A percentile compares a stretch with the other conserved stretches of the same genome.
Conservation (phyloP, 2,888 invertebrate species). For the Ormyrus pomaceus region DNA sequence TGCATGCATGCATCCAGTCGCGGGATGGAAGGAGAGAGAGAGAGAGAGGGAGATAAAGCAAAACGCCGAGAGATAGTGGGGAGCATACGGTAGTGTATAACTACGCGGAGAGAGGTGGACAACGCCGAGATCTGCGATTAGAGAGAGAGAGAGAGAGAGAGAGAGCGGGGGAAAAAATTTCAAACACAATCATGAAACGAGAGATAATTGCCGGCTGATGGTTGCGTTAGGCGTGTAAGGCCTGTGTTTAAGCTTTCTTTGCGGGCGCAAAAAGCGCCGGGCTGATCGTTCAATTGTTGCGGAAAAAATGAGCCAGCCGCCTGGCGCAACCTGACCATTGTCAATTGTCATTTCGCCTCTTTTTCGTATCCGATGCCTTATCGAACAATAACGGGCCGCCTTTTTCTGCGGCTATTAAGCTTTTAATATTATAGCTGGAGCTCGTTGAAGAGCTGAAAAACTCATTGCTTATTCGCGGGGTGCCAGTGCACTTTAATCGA, state of each 20-base stretch:
- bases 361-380: too few relatives aligned
- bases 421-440: too few relatives aligned
- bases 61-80: background rate
- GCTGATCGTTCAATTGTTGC: slow-evolving; percentile 36
- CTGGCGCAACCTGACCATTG: too few relatives aligned
- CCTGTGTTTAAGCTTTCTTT: slow-evolving; percentile 39
- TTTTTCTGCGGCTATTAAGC: too few relatives aligned
- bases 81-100: background rate
- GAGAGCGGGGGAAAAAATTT: slow-evolving; percentile 3
- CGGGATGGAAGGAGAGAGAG: slow-evolving; percentile 4
- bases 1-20: background rate
- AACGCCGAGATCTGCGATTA: slow-evolving; percentile 44
- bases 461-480: too few relatives aligned
- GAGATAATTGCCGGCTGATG: slow-evolving; percentile 49
- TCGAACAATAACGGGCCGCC: too few relatives aligned
- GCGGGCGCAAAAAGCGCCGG: slow-evolving; percentile 5
- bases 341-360: too few relatives aligned
- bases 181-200: slow-evolving; percentile 47
- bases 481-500: too few relatives aligned
- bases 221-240: slow-evolving; percentile 37
- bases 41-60: background rate
- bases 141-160: background rate
- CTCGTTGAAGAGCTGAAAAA: too few relatives aligned
- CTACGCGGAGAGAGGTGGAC: slow-evolving; percentile 13
- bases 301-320: background rate